phyloP scores from a whole-genome alignment of 2,888 invertebrate species.

The Apamea anceps region DNA sequence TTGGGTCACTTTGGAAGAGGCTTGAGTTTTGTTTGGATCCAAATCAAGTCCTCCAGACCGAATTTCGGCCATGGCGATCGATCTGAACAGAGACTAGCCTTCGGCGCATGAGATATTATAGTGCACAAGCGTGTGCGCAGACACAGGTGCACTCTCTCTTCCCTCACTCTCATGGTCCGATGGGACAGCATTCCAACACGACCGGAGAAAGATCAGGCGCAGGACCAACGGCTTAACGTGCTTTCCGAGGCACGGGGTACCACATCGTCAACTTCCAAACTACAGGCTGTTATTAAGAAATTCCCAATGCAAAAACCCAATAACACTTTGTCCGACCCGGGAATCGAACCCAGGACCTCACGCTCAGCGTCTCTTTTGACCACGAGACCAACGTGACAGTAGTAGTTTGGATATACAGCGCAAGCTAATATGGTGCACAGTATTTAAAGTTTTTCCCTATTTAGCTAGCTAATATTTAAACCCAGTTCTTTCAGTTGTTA shows the following conservation, averaged over 20 bases:
- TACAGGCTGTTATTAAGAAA: neutral
- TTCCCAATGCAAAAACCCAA: neutral
- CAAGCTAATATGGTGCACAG: neutral
- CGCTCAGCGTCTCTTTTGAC: neutral
- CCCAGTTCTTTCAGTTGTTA: neutral
- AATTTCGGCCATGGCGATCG: neutral
- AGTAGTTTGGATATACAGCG: neutral
- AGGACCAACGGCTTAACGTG: neutral
- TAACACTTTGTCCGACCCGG: neutral
- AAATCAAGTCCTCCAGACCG: neutral
- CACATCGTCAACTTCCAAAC: neutral
- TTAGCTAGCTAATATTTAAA: neutral
- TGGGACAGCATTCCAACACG: too few species aligned
- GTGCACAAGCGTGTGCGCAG: neutral
- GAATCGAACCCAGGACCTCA: neutral
- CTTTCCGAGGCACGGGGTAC: neutral
- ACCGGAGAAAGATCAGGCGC: neutral
- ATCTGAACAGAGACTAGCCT: neutral
- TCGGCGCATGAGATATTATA: neutral
- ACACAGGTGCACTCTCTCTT: neutral
- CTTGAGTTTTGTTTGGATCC: conserved; percentile 2
- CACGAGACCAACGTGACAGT: neutral
- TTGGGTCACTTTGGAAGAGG: conserved; percentile 29
- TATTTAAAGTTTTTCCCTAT: neutral
- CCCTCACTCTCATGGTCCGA: neutral